Base-by-base conservation (phyloP, 2,113 vertebrate species). In the Sorex fumeus region DNA sequence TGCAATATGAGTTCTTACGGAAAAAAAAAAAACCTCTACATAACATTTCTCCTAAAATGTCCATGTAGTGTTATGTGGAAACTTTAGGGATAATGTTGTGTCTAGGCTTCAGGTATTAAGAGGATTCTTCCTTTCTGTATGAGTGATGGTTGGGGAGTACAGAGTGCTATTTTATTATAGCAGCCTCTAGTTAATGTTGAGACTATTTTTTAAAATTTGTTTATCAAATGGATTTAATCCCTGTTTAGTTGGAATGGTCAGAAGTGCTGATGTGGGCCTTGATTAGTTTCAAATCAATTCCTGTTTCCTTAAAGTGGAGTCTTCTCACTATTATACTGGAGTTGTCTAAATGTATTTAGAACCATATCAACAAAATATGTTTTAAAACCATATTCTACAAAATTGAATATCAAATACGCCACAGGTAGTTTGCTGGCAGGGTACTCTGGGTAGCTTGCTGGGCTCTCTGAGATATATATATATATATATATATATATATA, bases 1-100 rank as follows among this genome's bases (percentile, higher is more conserved):
- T 3, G 3, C 74, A 87, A 57, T 69, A 34, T 10, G 40, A 40
- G 40, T 8, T 18, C 92, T 92, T 53, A 53, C 88, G 43, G 91
- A 57, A 84, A 57, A 84, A 91, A 72, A 77, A 92, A 84, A 91
- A 72, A 77, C 90, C 90, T 90, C 50, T 50, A 57, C 23, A 47
- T 30, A 93, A 76, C 79, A 45, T 53, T 53, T 53, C 18, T 53
- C 53, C 13, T 53, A 53, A 53, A 53, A 53, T 53, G 53, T 53
- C 53, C 18, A 19, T 13, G 53, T 53, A 53, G 53, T 53, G 18
- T 18, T 83, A 45, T 8, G 13, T 50, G 89, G 75, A 92, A 15
- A 45, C 66, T 90, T 89, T n/a, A 50, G 71, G 64, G 82, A 60
- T 95, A 89, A 93, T 78, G 79, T 10, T 23, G 25, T 78, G 21